phyloP scores from a whole-genome alignment of 2,797 vertebrate species.

The Triplophysa yarkandensis region DNA sequence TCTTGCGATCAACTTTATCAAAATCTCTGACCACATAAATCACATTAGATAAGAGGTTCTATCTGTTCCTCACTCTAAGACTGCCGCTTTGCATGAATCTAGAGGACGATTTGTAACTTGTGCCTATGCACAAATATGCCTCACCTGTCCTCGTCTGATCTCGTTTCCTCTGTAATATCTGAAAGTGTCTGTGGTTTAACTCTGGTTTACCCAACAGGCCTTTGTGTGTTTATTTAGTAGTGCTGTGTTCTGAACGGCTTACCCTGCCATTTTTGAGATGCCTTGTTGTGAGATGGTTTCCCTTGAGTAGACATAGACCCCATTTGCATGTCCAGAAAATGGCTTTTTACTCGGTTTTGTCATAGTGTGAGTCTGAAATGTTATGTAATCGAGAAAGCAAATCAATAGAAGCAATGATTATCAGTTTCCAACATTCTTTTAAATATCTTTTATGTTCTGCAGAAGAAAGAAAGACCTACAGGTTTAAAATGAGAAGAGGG shows the following conservation, averaged over 20 bases:
- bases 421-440: no score
- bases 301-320: not conserved
- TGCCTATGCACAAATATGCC: not conserved
- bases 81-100: constrained; percentile 30
- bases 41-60: constrained; percentile 34
- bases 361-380: no score
- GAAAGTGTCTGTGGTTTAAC: constrained; percentile 35
- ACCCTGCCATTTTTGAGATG: not conserved
- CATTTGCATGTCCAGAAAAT: not conserved
- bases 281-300: not conserved
- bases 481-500: no score
- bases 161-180: constrained; percentile 32
- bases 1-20: constrained; percentile 43
- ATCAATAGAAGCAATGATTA: no score
- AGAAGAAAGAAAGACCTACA: no score
- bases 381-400: no score
- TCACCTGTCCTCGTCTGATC: constrained; percentile 26
- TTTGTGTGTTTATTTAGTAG: constrained; percentile 17
- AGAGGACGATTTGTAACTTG: constrained; percentile 16
- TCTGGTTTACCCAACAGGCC: constrained; percentile 18
- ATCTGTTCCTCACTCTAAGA: constrained; percentile 39
- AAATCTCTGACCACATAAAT: constrained; percentile 52
- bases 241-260: constrained; percentile 9
- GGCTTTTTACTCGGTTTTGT: not conserved
- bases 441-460: no score